Conservation (phyloP, 30 jellyfish, hydroid and myxozoan genomes). For the Aurelia coerulea region DNA sequence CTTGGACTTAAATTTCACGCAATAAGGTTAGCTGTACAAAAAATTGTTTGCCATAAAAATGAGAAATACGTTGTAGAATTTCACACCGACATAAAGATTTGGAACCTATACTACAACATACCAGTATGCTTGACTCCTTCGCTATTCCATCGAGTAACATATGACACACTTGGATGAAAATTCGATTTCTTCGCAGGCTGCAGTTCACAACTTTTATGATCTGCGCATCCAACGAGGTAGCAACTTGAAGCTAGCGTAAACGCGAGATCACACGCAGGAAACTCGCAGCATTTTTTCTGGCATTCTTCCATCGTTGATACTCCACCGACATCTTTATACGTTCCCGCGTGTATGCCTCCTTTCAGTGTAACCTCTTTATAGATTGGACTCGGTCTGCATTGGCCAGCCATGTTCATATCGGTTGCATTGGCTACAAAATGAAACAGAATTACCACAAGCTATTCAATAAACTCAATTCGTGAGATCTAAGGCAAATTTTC, state of each 20-base stretch:
- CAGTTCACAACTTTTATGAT: slow-evolving; percentile 89
- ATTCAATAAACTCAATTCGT: too few relatives aligned
- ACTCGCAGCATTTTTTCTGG: slow-evolving; percentile 96
- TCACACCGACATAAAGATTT: too few relatives aligned
- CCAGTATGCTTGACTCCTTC: slow-evolving; percentile 99
- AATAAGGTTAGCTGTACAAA: too few relatives aligned
- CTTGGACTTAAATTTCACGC: too few relatives aligned
- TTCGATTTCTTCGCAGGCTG: slow-evolving; percentile 90
- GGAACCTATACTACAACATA: too few relatives aligned
- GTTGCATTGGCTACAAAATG: slow-evolving; percentile 77
- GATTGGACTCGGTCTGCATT: slow-evolving; percentile 86
- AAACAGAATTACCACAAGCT: too few relatives aligned
- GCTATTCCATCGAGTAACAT: slow-evolving; percentile 97
- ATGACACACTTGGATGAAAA: slow-evolving; percentile 92
- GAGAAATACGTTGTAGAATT: too few relatives aligned
- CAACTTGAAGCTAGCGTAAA: slow-evolving; percentile 96
- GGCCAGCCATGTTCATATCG: slow-evolving; percentile 93
- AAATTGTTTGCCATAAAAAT: too few relatives aligned
- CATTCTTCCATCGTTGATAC: slow-evolving; percentile 97
- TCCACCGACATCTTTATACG: slow-evolving; percentile 98
- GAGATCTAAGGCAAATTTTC: too few relatives aligned
- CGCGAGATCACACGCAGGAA: slow-evolving; percentile 98
- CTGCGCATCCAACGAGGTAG: slow-evolving; percentile 94
- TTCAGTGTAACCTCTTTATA: slow-evolving; percentile 94
- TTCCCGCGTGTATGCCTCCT: slow-evolving; percentile 99